Evolutionary conservation across 2,797 vertebrate genomes (phyloP), one percentile per base, ranked within the genome.

Genomic region (Sebastiscus tertius): DNA sequence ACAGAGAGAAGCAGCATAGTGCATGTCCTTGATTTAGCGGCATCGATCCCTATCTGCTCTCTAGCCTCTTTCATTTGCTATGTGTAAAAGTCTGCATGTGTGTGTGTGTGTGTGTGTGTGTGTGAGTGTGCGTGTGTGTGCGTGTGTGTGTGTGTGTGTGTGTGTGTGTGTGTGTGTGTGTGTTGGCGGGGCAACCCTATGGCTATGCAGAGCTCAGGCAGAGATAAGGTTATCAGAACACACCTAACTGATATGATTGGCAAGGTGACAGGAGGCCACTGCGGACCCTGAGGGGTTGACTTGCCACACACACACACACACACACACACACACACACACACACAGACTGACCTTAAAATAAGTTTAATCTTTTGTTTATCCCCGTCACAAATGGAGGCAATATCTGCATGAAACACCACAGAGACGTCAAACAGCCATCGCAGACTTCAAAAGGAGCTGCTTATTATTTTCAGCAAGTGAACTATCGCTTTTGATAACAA

Each of bases 221-320:
- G 87, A 93, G 94, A 95, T 94, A 95, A 94, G 94, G 92, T 94
- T 94, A 94, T 95, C 94, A 79, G 74, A 83, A 89, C 83, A 92
- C 90, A 91, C 93, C 91, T 92, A 86, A 89, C 89, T 89, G 90
- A 94, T 93, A 88, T 94, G 94, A 94, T 92, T 95, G 94, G 94
- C 94, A 93, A 94, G 92, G 92, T 93, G 91, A 94, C 91, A 93
- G 90, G 83, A 80, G 86, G 88, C 89, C 89, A 88, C 64, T 72
- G 74, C 71, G 82, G 52, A 83, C 84, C 92, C 87, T 82, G 18
- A 75, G 70, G 89, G 87, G 65, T 16, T 69, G 73, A 86, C 55
- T 80, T 83, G 82, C 60, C 81, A 83, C 77, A 85, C 22, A 81
- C 65, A 76, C 36, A 74, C 72, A 85, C n/a, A 59, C 72, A 75